Evolutionary conservation across 2,113 vertebrate genomes (phyloP).

Genomic region (Myocastor coypus): DNA sequence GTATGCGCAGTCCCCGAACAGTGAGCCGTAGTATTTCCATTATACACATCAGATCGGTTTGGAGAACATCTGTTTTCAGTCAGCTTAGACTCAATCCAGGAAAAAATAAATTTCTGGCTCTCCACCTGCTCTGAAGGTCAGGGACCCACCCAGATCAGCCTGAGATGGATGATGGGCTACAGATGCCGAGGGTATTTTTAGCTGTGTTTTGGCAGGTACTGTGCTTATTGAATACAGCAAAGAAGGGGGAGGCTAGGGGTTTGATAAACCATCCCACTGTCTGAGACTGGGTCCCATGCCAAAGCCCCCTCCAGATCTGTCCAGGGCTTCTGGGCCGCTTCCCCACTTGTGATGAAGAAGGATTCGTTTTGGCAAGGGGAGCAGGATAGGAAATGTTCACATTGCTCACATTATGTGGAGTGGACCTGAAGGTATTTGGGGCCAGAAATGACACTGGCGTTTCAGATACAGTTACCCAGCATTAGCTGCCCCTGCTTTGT

Average conservation of each 20-base stretch:
- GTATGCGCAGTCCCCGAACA: neutral
- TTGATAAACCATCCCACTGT: slow-evolving; percentile 42
- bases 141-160: slow-evolving; percentile 72
- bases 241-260: neutral
- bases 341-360: slow-evolving; percentile 43
- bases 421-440: slow-evolving; percentile 58
- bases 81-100: slow-evolving; percentile 9
- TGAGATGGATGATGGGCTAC: slow-evolving; percentile 69
- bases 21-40: slow-evolving; percentile 48
- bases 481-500: neutral
- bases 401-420: neutral
- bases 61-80: slow-evolving; percentile 82
- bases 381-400: neutral
- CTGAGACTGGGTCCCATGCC: neutral
- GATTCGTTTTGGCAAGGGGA: neutral
- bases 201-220: slow-evolving; percentile 73
- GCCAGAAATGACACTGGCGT: slow-evolving; percentile 1
- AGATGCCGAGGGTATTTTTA: slow-evolving; percentile 80
- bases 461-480: slow-evolving; percentile 43
- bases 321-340: neutral
- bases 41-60: neutral
- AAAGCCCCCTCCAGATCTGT: neutral
- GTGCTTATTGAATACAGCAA: slow-evolving; percentile 45
- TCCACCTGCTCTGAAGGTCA: slow-evolving; percentile 81
- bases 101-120: slow-evolving; percentile 81